A percentile compares a stretch with the other conserved stretches of the same genome.
Evolutionary conservation across 2,113 vertebrate genomes (phyloP).

Genomic region (Phycodurus eques): DNA sequence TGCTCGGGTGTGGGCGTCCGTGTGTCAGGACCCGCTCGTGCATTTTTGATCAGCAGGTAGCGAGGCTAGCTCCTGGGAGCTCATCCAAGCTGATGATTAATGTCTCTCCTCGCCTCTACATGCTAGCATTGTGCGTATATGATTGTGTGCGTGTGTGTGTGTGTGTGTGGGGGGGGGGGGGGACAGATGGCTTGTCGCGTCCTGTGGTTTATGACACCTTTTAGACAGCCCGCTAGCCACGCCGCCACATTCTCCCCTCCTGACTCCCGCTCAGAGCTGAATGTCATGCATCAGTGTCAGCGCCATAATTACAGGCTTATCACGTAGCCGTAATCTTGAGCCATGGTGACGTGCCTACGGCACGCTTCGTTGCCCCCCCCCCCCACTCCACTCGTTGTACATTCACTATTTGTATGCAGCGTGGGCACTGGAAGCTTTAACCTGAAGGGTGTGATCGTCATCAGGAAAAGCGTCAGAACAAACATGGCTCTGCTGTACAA

Average conservation of each 20-base stretch:
- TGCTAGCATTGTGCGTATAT: constrained; percentile 38
- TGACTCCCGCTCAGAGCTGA: constrained; percentile 16
- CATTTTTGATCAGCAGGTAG: constrained; percentile 47
- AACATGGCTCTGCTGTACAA: background rate
- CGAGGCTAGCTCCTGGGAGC: constrained; percentile 47
- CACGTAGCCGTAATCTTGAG: constrained; percentile 61
- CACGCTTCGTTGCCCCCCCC: constrained; percentile 54
- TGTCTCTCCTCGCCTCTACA: constrained; percentile 62
- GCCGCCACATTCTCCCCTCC: constrained; percentile 34
- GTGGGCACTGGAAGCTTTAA: constrained; percentile 19
- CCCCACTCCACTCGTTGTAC: constrained; percentile 1
- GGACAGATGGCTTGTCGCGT: constrained; percentile 68
- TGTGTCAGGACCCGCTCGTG: constrained; percentile 17
- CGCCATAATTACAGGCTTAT: constrained; percentile 67
- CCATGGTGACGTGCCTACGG: constrained; percentile 57
- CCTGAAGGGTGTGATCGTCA: constrained; percentile 20
- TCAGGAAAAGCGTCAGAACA: constrained; percentile 12
- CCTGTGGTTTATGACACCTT: constrained; percentile 71
- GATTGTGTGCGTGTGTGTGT: constrained; percentile 24
- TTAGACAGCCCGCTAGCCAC: constrained; percentile 50
- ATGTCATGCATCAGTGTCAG: constrained; percentile 66
- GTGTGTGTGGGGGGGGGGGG: constrained; percentile 15
- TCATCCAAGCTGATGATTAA: constrained; percentile 68
- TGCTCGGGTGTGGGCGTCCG: constrained; percentile 14
- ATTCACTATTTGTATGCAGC: constrained; percentile 36